Conservation (phyloP, 2,113 vertebrate species). For the Boleophthalmus pectinirostris region DNA sequence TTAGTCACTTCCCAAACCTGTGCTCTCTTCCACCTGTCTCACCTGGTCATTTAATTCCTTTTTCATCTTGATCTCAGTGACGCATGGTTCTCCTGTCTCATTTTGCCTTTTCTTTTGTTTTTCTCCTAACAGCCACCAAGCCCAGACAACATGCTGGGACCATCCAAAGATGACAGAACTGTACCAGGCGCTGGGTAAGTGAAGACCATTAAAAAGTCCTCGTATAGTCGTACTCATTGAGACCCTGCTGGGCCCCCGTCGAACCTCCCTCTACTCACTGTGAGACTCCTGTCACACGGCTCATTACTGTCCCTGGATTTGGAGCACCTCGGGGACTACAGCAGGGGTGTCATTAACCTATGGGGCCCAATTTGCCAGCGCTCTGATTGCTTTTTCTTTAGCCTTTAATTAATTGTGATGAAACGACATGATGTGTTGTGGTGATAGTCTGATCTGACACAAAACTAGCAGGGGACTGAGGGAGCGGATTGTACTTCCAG, state of each 20-base stretch:
- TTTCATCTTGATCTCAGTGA: conserved; percentile 26
- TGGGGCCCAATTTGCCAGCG: conserved; percentile 47
- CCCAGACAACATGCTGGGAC: conserved; percentile 98
- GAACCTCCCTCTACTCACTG: conserved; percentile 14
- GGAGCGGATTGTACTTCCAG: conserved; percentile 3
- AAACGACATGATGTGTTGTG: conserved; percentile 52
- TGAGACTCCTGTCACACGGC: conserved; percentile 47
- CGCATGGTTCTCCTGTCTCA: background rate
- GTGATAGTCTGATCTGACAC: conserved; percentile 62
- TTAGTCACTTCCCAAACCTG: background rate
- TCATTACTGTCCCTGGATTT: conserved; percentile 61
- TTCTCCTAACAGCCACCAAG: conserved; percentile 85
- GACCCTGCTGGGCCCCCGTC: conserved; percentile 16
- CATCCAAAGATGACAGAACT: conserved; percentile 99
- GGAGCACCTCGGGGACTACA: conserved; percentile 52
- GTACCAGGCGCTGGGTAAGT: conserved; percentile 93
- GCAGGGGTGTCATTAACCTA: conserved; percentile 58
- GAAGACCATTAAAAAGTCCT: conserved; percentile 53
- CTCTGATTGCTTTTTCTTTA: conserved; percentile 61
- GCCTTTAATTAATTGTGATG: conserved; percentile 72
- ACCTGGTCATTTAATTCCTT: conserved; percentile 34
- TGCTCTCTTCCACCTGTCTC: conserved; percentile 19
- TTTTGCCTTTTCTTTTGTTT: conserved; percentile 21
- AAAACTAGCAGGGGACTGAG: conserved; percentile 15
- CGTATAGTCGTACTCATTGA: conserved; percentile 12